phyloP scores from a whole-genome alignment of 2,888 invertebrate species.

The Endomychus coccineus region DNA sequence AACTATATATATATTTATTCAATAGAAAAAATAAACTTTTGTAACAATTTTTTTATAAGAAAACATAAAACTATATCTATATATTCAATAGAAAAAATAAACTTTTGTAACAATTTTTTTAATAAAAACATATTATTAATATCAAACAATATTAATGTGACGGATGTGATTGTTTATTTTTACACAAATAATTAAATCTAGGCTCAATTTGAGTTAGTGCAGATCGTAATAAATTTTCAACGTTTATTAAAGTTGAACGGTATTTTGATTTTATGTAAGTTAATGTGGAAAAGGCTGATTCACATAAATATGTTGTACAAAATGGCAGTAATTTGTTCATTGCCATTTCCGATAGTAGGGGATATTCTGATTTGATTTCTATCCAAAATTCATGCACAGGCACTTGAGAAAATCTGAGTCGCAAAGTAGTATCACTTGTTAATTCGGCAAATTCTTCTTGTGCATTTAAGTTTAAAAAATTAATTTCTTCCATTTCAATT shows the following conservation, averaged over 20 bases:
- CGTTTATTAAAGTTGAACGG: constrained; percentile 8
- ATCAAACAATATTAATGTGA: constrained; percentile 8
- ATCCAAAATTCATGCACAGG: too few species aligned
- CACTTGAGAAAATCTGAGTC: too few species aligned
- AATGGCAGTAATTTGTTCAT: too few species aligned
- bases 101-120: constrained; percentile 8
- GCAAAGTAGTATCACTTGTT: too few species aligned
- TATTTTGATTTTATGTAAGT: constrained; percentile 8
- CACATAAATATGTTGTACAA: constrained; percentile 5
- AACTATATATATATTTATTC: constrained; percentile 5
- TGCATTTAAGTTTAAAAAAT: too few species aligned
- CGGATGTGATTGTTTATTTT: constrained; percentile 8
- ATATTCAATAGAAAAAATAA: constrained; percentile 4
- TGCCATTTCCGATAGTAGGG: too few species aligned
- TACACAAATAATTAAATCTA: constrained; percentile 8
- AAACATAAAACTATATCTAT: constrained; percentile 3
- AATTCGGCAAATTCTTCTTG: too few species aligned
- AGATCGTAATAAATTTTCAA: constrained; percentile 8
- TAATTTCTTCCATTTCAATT: too few species aligned
- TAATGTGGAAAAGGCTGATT: constrained; percentile 7
- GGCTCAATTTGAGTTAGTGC: constrained; percentile 7
- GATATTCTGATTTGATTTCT: too few species aligned
- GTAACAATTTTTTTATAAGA: constrained; percentile 6
- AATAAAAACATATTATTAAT: constrained; percentile 6
- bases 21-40: constrained; percentile 7